Evolutionary conservation across 2,888 invertebrate genomes (phyloP).

Genomic region (Pollenia amentaria): DNA sequence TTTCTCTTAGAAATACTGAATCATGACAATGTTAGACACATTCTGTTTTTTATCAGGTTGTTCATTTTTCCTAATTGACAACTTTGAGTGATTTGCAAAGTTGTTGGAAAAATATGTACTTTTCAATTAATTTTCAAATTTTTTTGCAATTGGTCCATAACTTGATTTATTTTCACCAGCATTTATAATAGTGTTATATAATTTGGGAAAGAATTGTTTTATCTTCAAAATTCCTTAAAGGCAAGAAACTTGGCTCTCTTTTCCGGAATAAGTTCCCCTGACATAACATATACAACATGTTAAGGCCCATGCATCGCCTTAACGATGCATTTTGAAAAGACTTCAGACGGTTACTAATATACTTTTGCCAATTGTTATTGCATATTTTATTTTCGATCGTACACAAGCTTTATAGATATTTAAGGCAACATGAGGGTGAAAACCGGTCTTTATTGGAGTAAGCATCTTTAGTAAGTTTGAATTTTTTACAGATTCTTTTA

Average conservation of each 20-base stretch:
- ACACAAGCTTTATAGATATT: conserved; percentile 7
- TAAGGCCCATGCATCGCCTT: neutral
- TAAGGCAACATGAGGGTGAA: conserved; percentile 20
- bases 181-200: neutral
- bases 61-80: conserved; percentile 32
- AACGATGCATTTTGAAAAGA: neutral
- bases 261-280: neutral
- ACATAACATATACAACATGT: neutral
- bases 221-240: neutral
- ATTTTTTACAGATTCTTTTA: neutral
- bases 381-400: conserved; percentile 36
- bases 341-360: neutral
- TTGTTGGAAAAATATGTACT: conserved; percentile 13
- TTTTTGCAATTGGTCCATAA: neutral
- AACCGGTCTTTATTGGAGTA: neutral
- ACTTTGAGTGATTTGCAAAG: conserved; percentile 5
- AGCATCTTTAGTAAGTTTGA: neutral
- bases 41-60: conserved; percentile 1
- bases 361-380: neutral
- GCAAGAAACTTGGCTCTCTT: neutral
- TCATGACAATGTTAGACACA: neutral
- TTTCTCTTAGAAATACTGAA: conserved; percentile 2
- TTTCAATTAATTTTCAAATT: neutral
- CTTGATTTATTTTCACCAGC: neutral
- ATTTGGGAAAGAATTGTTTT: neutral